Percentiles rank a stretch among this genome's conserved stretches.
These are phyloP conservation scores for Fulica atra DNA, from an alignment of 2,113 vertebrate species.

Conservation along the genomic window DNA sequence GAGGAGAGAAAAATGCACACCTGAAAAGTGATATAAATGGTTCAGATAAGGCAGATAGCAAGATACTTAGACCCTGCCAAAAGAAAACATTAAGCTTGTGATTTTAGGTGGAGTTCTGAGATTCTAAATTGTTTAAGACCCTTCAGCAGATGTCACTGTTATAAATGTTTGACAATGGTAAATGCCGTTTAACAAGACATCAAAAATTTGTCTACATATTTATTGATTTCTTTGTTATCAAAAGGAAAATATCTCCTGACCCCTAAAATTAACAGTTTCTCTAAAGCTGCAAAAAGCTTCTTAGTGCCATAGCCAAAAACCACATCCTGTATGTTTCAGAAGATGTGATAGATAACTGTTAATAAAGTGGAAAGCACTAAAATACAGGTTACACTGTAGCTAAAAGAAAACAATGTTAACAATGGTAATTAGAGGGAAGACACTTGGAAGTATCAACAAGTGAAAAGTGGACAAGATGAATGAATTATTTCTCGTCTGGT, in stretches of 20 bases:
- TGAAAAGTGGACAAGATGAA: neutral
- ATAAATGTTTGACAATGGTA: neutral
- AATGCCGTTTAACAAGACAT: neutral
- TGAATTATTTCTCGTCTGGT: neutral
- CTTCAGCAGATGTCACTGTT: neutral
- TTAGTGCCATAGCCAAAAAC: neutral
- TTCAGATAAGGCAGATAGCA: neutral
- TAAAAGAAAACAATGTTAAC: neutral
- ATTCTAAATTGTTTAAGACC: neutral
- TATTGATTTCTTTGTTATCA: neutral
- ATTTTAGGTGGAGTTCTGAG: neutral
- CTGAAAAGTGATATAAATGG: neutral
- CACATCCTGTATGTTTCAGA: constrained; percentile 7
- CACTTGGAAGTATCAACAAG: neutral
- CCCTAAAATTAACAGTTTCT: neutral
- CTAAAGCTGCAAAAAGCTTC: neutral
- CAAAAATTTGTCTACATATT: neutral
- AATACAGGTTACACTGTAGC: neutral
- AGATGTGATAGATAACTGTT: neutral
- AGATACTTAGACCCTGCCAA: neutral
- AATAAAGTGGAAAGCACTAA: constrained; percentile 4
- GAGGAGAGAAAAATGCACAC: neutral
- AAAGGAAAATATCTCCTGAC: constrained; percentile 2
- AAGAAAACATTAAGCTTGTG: neutral
- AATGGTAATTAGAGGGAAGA: neutral